These are phyloP conservation scores for Lucifuga dentata DNA, from an alignment of 2,113 vertebrate genomes.

Conservation along the genomic window DNA sequence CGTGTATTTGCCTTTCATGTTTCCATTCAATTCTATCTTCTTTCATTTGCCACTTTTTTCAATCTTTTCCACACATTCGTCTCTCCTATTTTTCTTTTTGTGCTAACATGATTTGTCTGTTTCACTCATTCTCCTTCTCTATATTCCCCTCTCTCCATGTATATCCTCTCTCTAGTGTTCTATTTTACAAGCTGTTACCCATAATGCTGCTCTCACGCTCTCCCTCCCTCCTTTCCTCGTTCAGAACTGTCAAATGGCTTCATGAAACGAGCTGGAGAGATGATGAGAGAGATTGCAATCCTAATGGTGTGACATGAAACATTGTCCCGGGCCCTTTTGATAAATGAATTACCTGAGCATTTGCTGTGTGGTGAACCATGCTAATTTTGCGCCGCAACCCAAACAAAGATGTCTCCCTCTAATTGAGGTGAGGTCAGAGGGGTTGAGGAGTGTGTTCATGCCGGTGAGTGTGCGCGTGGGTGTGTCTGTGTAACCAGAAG, in stretches of 20 bases:
- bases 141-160: slow-evolving; percentile 20
- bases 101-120: slow-evolving; percentile 50
- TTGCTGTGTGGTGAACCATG: slow-evolving; percentile 64
- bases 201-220: slow-evolving; percentile 15
- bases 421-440: slow-evolving; percentile 69
- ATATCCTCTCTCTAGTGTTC: slow-evolving; percentile 39
- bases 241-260: slow-evolving; percentile 61
- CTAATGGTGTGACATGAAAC: slow-evolving; percentile 67
- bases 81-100: slow-evolving; percentile 15
- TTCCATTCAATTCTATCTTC: slow-evolving; percentile 44
- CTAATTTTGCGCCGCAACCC: slow-evolving; percentile 67
- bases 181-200: slow-evolving; percentile 54
- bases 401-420: slow-evolving; percentile 67
- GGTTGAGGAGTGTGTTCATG: slow-evolving; percentile 52
- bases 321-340: slow-evolving; percentile 61
- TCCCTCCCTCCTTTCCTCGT: not conserved
- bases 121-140: slow-evolving; percentile 24
- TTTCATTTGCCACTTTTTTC: slow-evolving; percentile 45
- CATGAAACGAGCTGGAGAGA: slow-evolving; percentile 61
- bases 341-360: slow-evolving; percentile 66
- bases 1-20: slow-evolving; percentile 39
- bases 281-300: slow-evolving; percentile 68
- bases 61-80: slow-evolving; percentile 34
- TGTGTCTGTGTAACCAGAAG: slow-evolving; percentile 16
- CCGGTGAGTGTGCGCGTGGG: slow-evolving; percentile 9